Evolutionary conservation across 2,888 invertebrate species (phyloP).

Genomic region (Chromoteleia sp.): DNA sequence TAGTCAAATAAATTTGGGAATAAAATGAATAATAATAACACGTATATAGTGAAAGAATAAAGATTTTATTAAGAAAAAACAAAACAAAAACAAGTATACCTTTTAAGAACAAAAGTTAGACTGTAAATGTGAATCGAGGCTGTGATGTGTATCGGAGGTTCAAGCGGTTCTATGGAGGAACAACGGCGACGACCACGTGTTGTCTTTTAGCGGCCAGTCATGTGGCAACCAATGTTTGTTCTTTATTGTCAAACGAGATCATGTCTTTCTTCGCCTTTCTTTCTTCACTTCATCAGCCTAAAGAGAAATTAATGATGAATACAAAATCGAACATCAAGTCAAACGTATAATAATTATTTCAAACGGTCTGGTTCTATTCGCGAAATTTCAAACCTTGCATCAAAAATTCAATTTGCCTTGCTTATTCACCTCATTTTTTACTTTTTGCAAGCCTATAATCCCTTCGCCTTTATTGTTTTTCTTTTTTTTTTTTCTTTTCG

Average conservation of each 20-base stretch:
- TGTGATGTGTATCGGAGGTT: constrained; percentile 22
- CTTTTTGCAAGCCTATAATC: constrained; percentile 12
- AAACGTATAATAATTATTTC: constrained; percentile 7
- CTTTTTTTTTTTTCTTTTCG: constrained; percentile 6
- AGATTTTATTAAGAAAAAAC: constrained; percentile 42
- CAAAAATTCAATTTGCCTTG: constrained; percentile 66
- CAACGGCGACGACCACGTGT: constrained; percentile 7
- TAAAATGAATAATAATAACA: constrained; percentile 7
- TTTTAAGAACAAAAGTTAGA: constrained; percentile 40
- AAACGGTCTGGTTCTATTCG: constrained; percentile 4
- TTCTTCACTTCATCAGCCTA: constrained; percentile 75
- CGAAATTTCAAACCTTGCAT: constrained; percentile 15
- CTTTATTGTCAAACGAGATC: too few species aligned
- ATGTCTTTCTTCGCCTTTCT: constrained; percentile 54
- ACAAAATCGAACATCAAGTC: constrained; percentile 32
- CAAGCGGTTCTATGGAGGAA: constrained; percentile 19
- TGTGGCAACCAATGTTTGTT: constrained; percentile 70
- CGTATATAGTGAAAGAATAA: constrained; percentile 21
- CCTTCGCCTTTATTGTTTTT: not conserved
- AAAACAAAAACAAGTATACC: constrained; percentile 39
- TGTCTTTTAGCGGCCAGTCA: constrained; percentile 73
- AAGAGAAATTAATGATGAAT: constrained; percentile 73
- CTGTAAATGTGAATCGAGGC: constrained; percentile 32
- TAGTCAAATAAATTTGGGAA: not conserved
- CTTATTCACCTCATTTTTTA: constrained; percentile 26